Evolutionary conservation across 2,113 vertebrate species (phyloP).

Genomic region (Perccottus glenii): DNA sequence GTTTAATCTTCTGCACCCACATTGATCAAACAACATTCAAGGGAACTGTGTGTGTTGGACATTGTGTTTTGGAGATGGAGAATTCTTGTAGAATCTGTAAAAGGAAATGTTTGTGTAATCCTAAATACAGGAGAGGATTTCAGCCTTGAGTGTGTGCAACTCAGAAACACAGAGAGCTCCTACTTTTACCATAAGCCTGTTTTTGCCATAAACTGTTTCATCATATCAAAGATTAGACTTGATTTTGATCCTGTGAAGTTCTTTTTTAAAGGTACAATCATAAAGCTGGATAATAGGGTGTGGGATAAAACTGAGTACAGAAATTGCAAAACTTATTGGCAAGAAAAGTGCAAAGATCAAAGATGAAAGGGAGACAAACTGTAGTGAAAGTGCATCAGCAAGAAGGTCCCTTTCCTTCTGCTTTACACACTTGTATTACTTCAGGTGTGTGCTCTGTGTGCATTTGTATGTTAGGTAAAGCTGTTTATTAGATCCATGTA

Average conservation of each 20-base stretch:
- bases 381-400: slow-evolving; percentile 25
- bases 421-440: slow-evolving; percentile 16
- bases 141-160: slow-evolving; percentile 1
- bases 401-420: too few relatives aligned
- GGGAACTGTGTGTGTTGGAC: slow-evolving; percentile 4
- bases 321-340: slow-evolving; percentile 17
- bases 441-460: neutral
- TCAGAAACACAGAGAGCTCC: slow-evolving; percentile 4
- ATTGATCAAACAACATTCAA: slow-evolving; percentile 49
- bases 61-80: neutral
- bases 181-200: neutral
- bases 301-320: slow-evolving; percentile 21
- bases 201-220: slow-evolving; percentile 2
- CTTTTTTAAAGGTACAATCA: neutral
- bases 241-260: slow-evolving; percentile 2
- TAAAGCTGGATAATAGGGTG: slow-evolving; percentile 14
- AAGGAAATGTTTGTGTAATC: slow-evolving; percentile 28
- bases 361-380: slow-evolving; percentile 14
- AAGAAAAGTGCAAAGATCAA: slow-evolving; percentile 46
- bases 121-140: slow-evolving; percentile 19
- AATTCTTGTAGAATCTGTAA: slow-evolving; percentile 3
- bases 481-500: slow-evolving; percentile 9
- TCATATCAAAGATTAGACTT: neutral
- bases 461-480: neutral
- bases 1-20: slow-evolving; percentile 44